Evolutionary conservation across 2,113 vertebrate species (phyloP).

Genomic region (Canis aureus): DNA sequence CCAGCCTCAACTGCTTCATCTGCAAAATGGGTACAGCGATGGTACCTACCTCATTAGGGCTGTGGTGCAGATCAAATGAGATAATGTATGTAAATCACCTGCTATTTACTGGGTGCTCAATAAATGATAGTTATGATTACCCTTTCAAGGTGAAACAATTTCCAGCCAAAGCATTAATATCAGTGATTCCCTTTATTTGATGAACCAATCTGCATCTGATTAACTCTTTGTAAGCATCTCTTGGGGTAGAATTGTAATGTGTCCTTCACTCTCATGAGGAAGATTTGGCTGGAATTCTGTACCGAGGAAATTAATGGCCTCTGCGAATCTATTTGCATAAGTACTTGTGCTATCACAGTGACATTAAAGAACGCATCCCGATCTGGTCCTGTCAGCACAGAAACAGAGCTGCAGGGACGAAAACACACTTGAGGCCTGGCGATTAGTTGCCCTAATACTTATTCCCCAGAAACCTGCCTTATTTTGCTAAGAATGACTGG

Average conservation of each 20-base stretch:
- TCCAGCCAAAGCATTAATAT: constrained; percentile 73
- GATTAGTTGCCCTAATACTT: background rate
- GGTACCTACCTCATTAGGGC: constrained; percentile 55
- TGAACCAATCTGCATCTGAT: constrained; percentile 70
- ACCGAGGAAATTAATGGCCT: constrained; percentile 65
- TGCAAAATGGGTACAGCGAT: constrained; percentile 52
- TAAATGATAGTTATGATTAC: constrained; percentile 73
- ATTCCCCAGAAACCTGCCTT: background rate
- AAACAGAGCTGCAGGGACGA: constrained; percentile 28
- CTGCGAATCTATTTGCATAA: constrained; percentile 69
- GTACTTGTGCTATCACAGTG: constrained; percentile 52
- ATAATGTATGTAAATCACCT: constrained; percentile 61
- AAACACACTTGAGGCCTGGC: constrained; percentile 13
- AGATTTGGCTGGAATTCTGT: constrained; percentile 64
- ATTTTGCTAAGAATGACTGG: constrained; percentile 35
- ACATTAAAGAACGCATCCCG: constrained; percentile 60
- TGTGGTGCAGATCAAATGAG: constrained; percentile 49
- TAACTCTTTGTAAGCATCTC: constrained; percentile 75
- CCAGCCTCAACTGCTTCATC: constrained; percentile 1
- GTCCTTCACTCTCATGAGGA: constrained; percentile 55
- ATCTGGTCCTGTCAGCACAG: background rate
- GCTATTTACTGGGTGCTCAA: constrained; percentile 55
- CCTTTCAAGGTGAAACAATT: constrained; percentile 70
- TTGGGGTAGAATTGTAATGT: constrained; percentile 64
- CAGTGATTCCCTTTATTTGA: constrained; percentile 69